phyloP scores from a whole-genome alignment of 2,888 invertebrate genomes.

The Drosophila demipolita region DNA sequence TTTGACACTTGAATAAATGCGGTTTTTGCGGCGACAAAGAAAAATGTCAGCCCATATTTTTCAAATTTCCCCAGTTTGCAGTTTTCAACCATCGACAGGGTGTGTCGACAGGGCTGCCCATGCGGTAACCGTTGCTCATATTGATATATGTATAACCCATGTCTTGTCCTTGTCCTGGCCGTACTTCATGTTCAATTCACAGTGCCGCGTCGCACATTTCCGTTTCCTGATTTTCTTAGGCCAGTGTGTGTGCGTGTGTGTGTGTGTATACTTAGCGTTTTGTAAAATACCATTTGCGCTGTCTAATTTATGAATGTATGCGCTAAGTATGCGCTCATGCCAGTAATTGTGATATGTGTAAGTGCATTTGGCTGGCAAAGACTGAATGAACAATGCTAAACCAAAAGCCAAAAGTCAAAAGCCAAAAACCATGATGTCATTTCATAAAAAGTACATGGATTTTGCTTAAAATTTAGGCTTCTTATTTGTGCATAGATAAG shows the following conservation, averaged over 20 bases:
- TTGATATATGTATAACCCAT: conserved; percentile 55
- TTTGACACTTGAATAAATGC: conserved; percentile 83
- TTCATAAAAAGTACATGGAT: conserved; percentile 5
- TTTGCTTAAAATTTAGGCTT: not conserved
- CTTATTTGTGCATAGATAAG: not conserved
- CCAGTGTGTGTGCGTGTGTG: conserved; percentile 17
- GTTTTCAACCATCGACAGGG: conserved; percentile 27
- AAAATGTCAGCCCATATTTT: conserved; percentile 76
- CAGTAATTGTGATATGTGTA: conserved; percentile 70
- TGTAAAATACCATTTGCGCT: conserved; percentile 67
- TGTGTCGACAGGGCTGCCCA: conserved; percentile 29
- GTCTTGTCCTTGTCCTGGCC: conserved; percentile 58
- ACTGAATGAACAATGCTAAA: conserved; percentile 38
- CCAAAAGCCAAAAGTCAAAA: conserved; percentile 32
- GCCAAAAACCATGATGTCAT: conserved; percentile 66
- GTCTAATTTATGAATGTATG: conserved; percentile 73
- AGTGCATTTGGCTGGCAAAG: conserved; percentile 54
- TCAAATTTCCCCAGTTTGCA: conserved; percentile 38
- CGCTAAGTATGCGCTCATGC: conserved; percentile 62
- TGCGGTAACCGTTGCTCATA: conserved; percentile 34
- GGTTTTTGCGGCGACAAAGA: conserved; percentile 76
- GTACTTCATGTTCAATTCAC: conserved; percentile 77
- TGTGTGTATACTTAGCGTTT: conserved; percentile 64
- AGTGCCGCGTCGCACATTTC: conserved; percentile 77
- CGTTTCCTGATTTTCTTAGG: conserved; percentile 75